These are phyloP conservation scores for Thymelicus acteon DNA, from an alignment of 2,888 invertebrate genomes.

Conservation along the genomic window DNA sequence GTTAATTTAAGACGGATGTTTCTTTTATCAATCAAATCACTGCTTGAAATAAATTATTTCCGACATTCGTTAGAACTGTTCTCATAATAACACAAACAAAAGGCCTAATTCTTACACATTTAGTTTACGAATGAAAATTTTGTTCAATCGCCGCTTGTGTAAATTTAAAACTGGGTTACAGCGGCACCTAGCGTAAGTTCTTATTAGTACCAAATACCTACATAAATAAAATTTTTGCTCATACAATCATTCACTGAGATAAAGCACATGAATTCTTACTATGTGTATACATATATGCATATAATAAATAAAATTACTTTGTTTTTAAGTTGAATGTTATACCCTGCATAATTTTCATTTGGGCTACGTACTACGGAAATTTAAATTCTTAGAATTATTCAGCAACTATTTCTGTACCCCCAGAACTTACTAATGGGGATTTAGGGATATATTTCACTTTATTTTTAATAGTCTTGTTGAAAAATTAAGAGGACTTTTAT, in stretches of 20 bases:
- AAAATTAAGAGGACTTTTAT: too few species aligned
- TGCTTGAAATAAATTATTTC: constrained; percentile 4
- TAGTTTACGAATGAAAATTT: constrained; percentile 23
- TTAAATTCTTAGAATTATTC: too few species aligned
- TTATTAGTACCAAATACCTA: constrained; percentile 49
- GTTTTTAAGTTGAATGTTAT: too few species aligned
- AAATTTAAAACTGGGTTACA: constrained; percentile 79
- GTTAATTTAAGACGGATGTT: neutral
- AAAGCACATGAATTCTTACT: constrained; percentile 33
- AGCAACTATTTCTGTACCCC: too few species aligned
- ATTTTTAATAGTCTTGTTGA: too few species aligned
- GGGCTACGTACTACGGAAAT: too few species aligned
- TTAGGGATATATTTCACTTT: too few species aligned
- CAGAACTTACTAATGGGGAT: too few species aligned
- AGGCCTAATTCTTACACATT: neutral
- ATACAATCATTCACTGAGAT: constrained; percentile 30
- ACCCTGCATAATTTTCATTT: neutral
- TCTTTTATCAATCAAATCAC: neutral
- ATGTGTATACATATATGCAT: neutral
- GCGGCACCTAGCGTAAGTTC: constrained; percentile 54
- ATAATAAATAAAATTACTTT: too few species aligned
- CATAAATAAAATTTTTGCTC: constrained; percentile 40
- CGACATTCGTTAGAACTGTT: constrained; percentile 3
- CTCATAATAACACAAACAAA: constrained; percentile 8
- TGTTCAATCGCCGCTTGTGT: constrained; percentile 62